phyloP scores from a whole-genome alignment of 2,888 invertebrate genomes.

The Melinopterus prodromus region DNA sequence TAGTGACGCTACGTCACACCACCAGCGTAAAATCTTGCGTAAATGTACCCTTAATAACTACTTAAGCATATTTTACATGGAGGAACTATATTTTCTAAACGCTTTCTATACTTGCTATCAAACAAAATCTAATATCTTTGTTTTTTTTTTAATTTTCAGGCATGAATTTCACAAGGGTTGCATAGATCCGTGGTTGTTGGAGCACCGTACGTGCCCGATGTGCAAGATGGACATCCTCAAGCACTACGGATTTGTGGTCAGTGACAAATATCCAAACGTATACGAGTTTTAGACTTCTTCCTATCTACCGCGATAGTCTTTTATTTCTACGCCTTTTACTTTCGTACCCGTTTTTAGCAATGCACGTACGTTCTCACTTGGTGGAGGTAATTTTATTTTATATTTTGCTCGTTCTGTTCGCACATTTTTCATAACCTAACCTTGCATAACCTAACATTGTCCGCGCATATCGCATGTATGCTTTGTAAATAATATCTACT shows the following conservation, averaged over 20 bases:
- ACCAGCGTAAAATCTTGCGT: too few species aligned
- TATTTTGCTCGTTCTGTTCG: conserved; percentile 38
- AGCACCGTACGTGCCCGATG: conserved; percentile 96
- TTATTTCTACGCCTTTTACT: conserved; percentile 28
- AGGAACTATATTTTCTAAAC: conserved; percentile 13
- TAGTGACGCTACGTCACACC: too few species aligned
- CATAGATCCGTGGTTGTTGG: conserved; percentile 95
- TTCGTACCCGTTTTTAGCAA: not conserved
- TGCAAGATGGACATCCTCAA: conserved; percentile 96
- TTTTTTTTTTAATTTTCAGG: conserved; percentile 63
- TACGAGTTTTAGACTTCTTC: conserved; percentile 42
- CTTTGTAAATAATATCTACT: not conserved
- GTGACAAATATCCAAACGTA: conserved; percentile 59
- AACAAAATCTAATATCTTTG: not conserved
- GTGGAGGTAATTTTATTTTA: conserved; percentile 55
- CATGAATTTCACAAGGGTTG: conserved; percentile 96
- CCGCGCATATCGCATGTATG: not conserved
- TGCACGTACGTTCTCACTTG: conserved; percentile 44
- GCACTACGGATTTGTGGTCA: conserved; percentile 86
- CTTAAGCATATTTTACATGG: too few species aligned
- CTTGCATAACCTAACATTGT: not conserved
- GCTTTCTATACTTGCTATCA: not conserved
- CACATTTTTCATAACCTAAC: conserved; percentile 10
- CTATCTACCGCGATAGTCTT: conserved; percentile 33
- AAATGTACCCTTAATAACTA: too few species aligned